Percentiles rank a stretch among this genome's conserved stretches.
Conservation (phyloP, 1,140 invertebrate genomes). For the Phenacoccus solenopsis region DNA sequence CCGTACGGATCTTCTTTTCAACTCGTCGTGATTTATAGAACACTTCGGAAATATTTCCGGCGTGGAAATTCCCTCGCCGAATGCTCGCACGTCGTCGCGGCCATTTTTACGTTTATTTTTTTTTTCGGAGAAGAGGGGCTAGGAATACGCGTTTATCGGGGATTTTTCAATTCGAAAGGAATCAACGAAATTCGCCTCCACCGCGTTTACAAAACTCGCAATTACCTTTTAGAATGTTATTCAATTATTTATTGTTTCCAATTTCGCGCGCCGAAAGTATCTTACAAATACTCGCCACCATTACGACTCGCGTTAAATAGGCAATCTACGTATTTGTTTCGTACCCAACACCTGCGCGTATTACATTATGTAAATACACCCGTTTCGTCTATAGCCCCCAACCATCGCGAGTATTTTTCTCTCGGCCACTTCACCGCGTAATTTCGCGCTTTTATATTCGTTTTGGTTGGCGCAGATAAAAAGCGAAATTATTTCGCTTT, state of each 20-base stretch:
- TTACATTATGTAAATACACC: background rate
- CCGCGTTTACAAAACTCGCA: background rate
- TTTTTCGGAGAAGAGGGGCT: background rate
- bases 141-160: background rate
- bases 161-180: background rate
- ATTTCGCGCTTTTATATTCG: background rate
- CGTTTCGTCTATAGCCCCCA: background rate
- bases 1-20: slow-evolving; percentile 1
- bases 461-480: background rate
- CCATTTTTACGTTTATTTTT: slow-evolving; percentile 3
- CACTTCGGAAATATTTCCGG: background rate
- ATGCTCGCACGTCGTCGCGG: background rate
- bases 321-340: background rate
- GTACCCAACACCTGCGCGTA: background rate
- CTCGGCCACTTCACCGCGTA: background rate
- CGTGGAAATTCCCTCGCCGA: background rate
- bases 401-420: background rate
- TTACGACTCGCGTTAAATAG: background rate
- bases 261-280: background rate
- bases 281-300: background rate
- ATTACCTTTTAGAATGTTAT: slow-evolving; percentile 3
- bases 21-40: background rate
- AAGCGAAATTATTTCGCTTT: too few species aligned
- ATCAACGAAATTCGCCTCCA: background rate
- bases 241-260: slow-evolving; percentile 3